Percentiles rank a stretch among this genome's conserved stretches.
These are phyloP conservation scores for Endotricha flammealis DNA, from an alignment of 2,888 invertebrate species.

Conservation along the genomic window DNA sequence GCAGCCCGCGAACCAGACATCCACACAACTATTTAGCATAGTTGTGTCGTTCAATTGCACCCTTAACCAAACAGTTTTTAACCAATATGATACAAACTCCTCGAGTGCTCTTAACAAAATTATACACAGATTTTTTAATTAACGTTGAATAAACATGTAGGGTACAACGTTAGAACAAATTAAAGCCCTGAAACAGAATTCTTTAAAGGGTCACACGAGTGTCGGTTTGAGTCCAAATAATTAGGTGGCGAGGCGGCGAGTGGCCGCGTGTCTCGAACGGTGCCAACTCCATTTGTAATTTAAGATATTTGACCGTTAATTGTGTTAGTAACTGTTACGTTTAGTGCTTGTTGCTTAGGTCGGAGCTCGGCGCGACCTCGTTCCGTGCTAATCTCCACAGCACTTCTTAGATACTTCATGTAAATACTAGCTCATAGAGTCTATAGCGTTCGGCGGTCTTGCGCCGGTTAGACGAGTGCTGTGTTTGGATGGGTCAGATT, in stretches of 20 bases:
- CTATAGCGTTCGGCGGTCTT: slow-evolving; percentile 44
- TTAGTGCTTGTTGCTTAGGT: slow-evolving; percentile 70
- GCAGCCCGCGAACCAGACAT: slow-evolving; percentile 56
- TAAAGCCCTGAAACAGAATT: slow-evolving; percentile 46
- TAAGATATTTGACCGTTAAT: slow-evolving; percentile 70
- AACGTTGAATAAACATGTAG: slow-evolving; percentile 33
- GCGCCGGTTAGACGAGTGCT: slow-evolving; percentile 56
- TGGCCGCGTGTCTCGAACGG: slow-evolving; percentile 55
- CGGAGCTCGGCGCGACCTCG: slow-evolving; percentile 44
- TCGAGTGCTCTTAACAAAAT: not conserved
- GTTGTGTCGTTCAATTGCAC: slow-evolving; percentile 42
- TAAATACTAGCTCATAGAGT: slow-evolving; percentile 57
- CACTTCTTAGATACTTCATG: slow-evolving; percentile 48
- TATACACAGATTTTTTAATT: slow-evolving; percentile 5
- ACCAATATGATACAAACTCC: slow-evolving; percentile 14
- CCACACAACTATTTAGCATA: slow-evolving; percentile 65
- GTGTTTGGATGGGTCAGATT: slow-evolving; percentile 75
- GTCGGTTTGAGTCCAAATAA: slow-evolving; percentile 63
- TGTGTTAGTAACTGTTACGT: slow-evolving; percentile 65
- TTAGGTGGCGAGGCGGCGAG: slow-evolving; percentile 61
- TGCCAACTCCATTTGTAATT: slow-evolving; percentile 70
- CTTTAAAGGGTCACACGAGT: slow-evolving; percentile 47
- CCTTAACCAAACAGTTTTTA: slow-evolving; percentile 20
- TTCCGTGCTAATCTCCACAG: slow-evolving; percentile 37
- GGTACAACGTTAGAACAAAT: slow-evolving; percentile 42